Evolutionary conservation across 2,888 invertebrate species (phyloP).

Genomic region (Boloria euphrosyne): DNA sequence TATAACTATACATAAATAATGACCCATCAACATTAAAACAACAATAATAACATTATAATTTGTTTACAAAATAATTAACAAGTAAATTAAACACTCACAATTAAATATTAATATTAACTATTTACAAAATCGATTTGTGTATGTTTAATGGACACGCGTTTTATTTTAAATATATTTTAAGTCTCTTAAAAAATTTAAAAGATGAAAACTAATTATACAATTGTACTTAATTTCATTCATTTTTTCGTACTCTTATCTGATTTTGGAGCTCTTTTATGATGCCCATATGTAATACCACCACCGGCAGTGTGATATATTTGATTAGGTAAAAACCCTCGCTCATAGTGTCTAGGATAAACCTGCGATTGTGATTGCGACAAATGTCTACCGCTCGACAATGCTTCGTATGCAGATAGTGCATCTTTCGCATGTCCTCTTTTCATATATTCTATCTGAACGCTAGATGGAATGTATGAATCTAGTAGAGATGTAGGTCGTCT

Average conservation of each 20-base stretch:
- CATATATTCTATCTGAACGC: conserved; percentile 74
- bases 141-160: no score
- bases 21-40: conserved; percentile 46
- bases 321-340: conserved; percentile 76
- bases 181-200: no score
- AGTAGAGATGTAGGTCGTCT: conserved; percentile 77
- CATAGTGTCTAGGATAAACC: conserved; percentile 60
- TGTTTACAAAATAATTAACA: conserved; percentile 8
- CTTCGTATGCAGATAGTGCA: conserved; percentile 69
- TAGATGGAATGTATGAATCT: conserved; percentile 84
- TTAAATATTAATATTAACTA: conserved; percentile 20
- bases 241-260: conserved; percentile 46
- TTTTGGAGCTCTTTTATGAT: conserved; percentile 71
- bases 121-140: background rate
- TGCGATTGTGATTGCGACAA: conserved; percentile 49
- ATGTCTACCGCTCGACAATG: conserved; percentile 63
- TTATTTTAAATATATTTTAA: no score
- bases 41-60: conserved; percentile 7
- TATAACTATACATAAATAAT: conserved; percentile 48
- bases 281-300: conserved; percentile 72
- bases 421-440: conserved; percentile 73
- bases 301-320: conserved; percentile 75
- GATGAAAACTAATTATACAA: background rate
- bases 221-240: conserved; percentile 32
- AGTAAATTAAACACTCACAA: conserved; percentile 15